Evolutionary conservation across 2,113 vertebrate species (phyloP).

Genomic region (Megaceryle torquata): DNA sequence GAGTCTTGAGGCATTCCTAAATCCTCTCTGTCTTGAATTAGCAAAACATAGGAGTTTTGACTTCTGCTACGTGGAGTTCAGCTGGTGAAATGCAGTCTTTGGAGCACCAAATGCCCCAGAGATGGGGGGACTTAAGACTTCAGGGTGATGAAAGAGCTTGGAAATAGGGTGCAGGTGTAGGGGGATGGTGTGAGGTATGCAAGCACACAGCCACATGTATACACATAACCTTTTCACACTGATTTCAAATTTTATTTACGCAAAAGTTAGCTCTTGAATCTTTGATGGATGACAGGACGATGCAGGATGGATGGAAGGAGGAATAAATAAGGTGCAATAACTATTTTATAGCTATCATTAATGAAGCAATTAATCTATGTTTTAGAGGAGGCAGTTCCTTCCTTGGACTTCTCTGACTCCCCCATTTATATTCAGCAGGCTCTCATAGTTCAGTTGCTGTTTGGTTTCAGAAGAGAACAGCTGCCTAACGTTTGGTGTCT

Average conservation of each 20-base stretch:
- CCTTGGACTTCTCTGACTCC: neutral
- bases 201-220: rapidly evolving
- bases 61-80: neutral
- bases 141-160: neutral
- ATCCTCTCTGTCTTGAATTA: neutral
- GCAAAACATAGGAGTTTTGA: neutral
- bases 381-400: neutral
- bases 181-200: neutral
- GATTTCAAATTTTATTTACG: neutral
- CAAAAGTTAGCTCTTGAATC: neutral
- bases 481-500: neutral
- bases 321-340: neutral
- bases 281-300: neutral
- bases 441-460: neutral
- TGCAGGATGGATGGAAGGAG: neutral
- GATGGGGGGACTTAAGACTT: neutral
- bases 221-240: neutral
- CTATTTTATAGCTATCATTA: neutral
- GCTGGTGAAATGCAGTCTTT: neutral
- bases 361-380: neutral
- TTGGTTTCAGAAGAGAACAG: neutral
- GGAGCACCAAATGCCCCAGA: neutral
- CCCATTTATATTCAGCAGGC: neutral
- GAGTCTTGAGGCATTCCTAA: neutral
- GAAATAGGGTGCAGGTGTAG: neutral